Base-by-base conservation (phyloP, 2,797 vertebrate genomes). In the Calcarius lapponicus region DNA sequence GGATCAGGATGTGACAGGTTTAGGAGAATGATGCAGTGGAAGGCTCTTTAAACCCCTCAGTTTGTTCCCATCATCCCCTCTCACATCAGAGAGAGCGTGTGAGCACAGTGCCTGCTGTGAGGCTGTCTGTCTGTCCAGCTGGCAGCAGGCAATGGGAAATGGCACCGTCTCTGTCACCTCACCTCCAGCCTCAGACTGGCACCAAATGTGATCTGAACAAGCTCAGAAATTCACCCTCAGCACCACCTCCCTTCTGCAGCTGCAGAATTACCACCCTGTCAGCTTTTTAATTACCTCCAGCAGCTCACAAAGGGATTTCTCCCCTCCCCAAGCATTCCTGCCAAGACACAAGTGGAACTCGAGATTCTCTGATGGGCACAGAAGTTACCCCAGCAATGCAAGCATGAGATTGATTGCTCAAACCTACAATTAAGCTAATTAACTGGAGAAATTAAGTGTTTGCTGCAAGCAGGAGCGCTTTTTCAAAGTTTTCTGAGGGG, bases 131-230 rank as follows among this genome's bases (percentile, higher is more conserved):
- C 50, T 13, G 24, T 18, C 57, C 5, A 25, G 13, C n/a, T 1
- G 1, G 18, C 38, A 61, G 60, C 60, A 21, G 58, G 58, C 3
- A 3, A 74, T 80, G 45, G 75, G 78, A 81, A 79, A 61, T 17
- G 47, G 48, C 86, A 78, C 34, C 82, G 14, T 50, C 88, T 79
- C 72, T 74, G 53, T 11, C 72, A 25, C 38, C 29, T 84, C 66
- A 53, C 58, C 72, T 67, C 50, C 40, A 3, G 31, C 60, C 75
- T 47, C 13, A 79, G 21, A 14, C 54, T 60, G 81, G 51, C 40
- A 79, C 43, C 29, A 78, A 47, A 17, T 0, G 1, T 4, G 3
- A 84, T n/a, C 22, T 9, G 1, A 61, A 51, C 1, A 1, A 10
- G n/a, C 22, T 32, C 62, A 62, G 31, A 78, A 80, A 70, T 53